Evolutionary conservation across 1,140 invertebrate genomes (phyloP).

Genomic region (Lamellibrachia luymesi): DNA sequence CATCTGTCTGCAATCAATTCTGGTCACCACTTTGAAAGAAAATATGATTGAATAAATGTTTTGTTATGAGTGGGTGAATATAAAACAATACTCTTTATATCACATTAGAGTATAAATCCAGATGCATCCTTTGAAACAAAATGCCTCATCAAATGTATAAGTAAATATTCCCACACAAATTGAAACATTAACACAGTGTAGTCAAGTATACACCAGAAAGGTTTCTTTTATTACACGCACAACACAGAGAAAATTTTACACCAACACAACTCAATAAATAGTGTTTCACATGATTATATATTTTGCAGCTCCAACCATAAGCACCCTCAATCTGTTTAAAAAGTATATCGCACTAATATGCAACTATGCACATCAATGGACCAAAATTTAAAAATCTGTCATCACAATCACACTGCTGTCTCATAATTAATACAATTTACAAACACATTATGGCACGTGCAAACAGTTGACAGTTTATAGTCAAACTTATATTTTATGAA

Average conservation of each 20-base stretch:
- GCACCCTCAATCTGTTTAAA: neutral
- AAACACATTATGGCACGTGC: neutral
- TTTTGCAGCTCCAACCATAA: neutral
- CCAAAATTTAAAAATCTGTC: neutral
- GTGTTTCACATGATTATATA: conserved; percentile 5
- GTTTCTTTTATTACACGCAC: neutral
- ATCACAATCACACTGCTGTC: neutral
- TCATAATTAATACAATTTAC: neutral
- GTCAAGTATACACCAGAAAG: neutral
- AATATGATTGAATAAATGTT: too few relatives aligned
- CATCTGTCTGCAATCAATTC: too few relatives aligned
- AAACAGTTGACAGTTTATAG: neutral
- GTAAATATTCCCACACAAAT: neutral
- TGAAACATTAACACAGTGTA: neutral
- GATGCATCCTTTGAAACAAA: neutral
- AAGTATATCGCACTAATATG: neutral
- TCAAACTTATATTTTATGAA: neutral
- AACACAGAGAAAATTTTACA: neutral
- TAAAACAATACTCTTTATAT: neutral
- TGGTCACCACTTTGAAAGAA: too few relatives aligned
- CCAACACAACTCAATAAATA: neutral
- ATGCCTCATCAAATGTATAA: neutral
- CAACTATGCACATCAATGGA: neutral
- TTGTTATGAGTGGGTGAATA: too few relatives aligned
- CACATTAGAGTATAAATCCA: neutral